Evolutionary conservation across 2,888 invertebrate genomes (phyloP).

Genomic region (Drosophila tanythrix): DNA sequence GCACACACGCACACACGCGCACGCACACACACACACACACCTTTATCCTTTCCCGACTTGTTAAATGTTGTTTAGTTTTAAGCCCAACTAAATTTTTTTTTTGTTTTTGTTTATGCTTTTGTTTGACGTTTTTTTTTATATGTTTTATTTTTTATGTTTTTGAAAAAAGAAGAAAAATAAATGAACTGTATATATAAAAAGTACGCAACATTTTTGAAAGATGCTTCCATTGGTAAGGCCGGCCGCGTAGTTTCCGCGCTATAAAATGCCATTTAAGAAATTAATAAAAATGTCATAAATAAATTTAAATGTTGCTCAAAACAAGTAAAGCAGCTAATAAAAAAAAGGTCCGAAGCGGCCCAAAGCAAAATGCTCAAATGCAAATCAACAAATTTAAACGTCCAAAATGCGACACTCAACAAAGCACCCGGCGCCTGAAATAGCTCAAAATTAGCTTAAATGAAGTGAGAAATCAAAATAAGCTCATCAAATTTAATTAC

Average conservation of each 20-base stretch:
- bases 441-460: slow-evolving; percentile 74
- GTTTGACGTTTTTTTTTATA: slow-evolving; percentile 41
- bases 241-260: slow-evolving; percentile 59
- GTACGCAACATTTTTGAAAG: slow-evolving; percentile 39
- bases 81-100: slow-evolving; percentile 36
- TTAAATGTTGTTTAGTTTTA: slow-evolving; percentile 72
- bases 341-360: slow-evolving; percentile 25
- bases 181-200: slow-evolving; percentile 50
- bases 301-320: slow-evolving; percentile 69
- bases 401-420: slow-evolving; percentile 44
- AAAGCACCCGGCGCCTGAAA: slow-evolving; percentile 58
- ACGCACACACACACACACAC: slow-evolving; percentile 1
- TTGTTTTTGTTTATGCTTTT: slow-evolving; percentile 45
- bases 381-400: slow-evolving; percentile 52
- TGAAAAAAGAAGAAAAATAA: slow-evolving; percentile 46
- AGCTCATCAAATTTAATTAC: slow-evolving; percentile 74
- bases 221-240: slow-evolving; percentile 23
- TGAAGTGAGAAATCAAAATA: slow-evolving; percentile 79
- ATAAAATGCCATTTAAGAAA: slow-evolving; percentile 69
- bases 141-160: slow-evolving; percentile 42
- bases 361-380: slow-evolving; percentile 41
- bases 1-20: background rate
- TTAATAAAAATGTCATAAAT: slow-evolving; percentile 76
- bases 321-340: slow-evolving; percentile 36
- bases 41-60: slow-evolving; percentile 16